Conservation (phyloP, 2,888 invertebrate genomes). For the Priocnemis perturbator region DNA sequence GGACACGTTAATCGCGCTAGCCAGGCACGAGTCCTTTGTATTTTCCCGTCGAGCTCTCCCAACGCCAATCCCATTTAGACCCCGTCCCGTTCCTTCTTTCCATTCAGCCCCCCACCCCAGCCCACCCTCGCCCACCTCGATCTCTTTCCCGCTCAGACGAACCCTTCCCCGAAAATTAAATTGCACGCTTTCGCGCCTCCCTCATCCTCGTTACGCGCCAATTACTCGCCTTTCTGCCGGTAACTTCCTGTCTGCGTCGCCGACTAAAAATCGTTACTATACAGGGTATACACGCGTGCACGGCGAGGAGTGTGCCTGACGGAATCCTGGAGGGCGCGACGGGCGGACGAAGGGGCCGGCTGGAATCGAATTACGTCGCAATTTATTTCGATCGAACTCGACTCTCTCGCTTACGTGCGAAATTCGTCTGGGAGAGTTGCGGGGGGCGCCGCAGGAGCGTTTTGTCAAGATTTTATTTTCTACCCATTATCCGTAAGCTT, state of each 20-base stretch:
- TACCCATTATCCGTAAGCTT: background rate
- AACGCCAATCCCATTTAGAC: constrained; percentile 34
- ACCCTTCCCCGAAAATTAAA: constrained; percentile 41
- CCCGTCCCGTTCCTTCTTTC: constrained; percentile 5
- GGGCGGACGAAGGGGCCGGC: background rate
- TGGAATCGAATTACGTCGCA: constrained; percentile 6
- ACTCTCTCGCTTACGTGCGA: background rate
- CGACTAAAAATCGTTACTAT: constrained; percentile 27
- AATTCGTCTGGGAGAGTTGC: too few species aligned
- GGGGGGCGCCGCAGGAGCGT: too few species aligned
- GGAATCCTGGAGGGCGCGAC: background rate
- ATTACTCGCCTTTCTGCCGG: constrained; percentile 8
- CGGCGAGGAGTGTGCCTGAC: background rate
- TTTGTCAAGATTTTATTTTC: background rate
- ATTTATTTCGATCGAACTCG: background rate
- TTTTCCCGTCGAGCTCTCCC: constrained; percentile 23
- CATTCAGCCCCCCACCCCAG: background rate
- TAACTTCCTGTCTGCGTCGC: background rate
- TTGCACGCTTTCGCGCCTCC: constrained; percentile 33
- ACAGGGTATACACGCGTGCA: background rate
- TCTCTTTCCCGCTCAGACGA: constrained; percentile 1
- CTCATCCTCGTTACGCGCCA: constrained; percentile 23
- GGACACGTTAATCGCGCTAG: constrained; percentile 30
- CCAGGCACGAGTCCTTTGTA: constrained; percentile 24
- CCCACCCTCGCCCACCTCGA: background rate